Conservation (phyloP, 2,113 vertebrate genomes). For the Colistium nudipinnis region DNA sequence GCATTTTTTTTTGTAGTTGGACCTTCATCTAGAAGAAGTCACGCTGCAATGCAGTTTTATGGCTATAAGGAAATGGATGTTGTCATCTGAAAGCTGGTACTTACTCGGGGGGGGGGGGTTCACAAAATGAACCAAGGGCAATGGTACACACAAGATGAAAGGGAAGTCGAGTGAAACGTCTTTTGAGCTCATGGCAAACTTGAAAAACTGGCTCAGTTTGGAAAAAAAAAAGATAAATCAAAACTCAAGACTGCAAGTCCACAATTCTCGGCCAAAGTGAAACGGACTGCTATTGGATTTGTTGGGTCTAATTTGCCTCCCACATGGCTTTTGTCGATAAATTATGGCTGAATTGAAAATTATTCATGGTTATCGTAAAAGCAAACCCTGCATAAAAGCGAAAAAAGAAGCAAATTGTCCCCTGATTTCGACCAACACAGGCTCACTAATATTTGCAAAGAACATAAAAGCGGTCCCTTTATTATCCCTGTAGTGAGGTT, state of each 20-base stretch:
- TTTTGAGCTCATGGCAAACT: slow-evolving; percentile 14
- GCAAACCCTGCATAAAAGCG: slow-evolving; percentile 6
- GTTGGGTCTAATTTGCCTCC: slow-evolving; percentile 49
- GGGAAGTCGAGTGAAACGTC: slow-evolving; percentile 14
- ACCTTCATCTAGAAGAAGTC: slow-evolving; percentile 10
- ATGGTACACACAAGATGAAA: slow-evolving; percentile 10
- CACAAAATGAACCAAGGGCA: slow-evolving; percentile 29
- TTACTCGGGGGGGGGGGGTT: slow-evolving; percentile 21
- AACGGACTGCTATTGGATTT: slow-evolving; percentile 38
- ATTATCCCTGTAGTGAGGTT: slow-evolving; percentile 23
- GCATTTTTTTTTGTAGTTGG: slow-evolving; percentile 7
- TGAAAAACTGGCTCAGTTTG: slow-evolving; percentile 23
- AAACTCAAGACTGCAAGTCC: slow-evolving; percentile 22
- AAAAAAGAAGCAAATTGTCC: slow-evolving; percentile 32
- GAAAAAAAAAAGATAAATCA: slow-evolving; percentile 49
- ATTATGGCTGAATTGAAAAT: slow-evolving; percentile 37
- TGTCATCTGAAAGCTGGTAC: slow-evolving; percentile 17
- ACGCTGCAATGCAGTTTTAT: slow-evolving; percentile 22
- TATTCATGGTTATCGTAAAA: slow-evolving; percentile 38
- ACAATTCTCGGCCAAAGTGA: slow-evolving; percentile 25
- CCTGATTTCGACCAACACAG: slow-evolving; percentile 28
- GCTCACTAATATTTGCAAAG: slow-evolving; percentile 31
- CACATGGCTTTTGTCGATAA: slow-evolving; percentile 51
- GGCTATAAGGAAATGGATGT: slow-evolving; percentile 15
- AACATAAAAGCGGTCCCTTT: slow-evolving; percentile 6